Evolutionary conservation across 2,888 invertebrate genomes (phyloP), one percentile per base, ranked within the genome.

Genomic region (Hydriomena furcata): DNA sequence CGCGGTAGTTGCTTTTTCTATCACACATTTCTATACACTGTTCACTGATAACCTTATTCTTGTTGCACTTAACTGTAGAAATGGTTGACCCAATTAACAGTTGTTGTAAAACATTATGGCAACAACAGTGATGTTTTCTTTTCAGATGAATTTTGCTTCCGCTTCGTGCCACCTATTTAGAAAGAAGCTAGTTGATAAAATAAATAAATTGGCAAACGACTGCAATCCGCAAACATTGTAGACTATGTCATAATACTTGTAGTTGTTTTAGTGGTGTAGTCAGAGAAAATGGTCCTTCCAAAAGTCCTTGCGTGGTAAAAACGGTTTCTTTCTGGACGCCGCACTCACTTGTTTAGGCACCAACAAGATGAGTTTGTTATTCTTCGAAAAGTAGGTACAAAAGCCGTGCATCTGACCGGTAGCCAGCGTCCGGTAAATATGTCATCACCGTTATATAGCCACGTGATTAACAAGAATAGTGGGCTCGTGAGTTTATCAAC

Each of bases 1-100:
- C 38, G 50, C 37, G 54, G 45, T 49, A 43, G 60, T 48, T 55
- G 40, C 45, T 55, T 48, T 49, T 45, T 42, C 47, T 60, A 52
- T 55, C 30, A 46, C 28, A 32, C 24, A 17, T 8, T 17, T 17
- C 2, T 4, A 2, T 17, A 17, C 7, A 28, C 11, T 42, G 13
- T 23, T 13, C 17, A 11, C 25, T 37, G 42, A 49, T 49, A 49
- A 37, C 25, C 42, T 36, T 25, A 10, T 48, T 42, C n/a, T 11
- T 11, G 27, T 27, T 35, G 17, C 28, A 35, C 27, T 30, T 11
- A 10, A 10, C 17, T 11, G 20, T 24, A n/a, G 36, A 32, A 32
- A 32, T 32, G 32, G 10, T 32, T 32, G 12, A 30, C 43, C 20
- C 13, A 37, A 21, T 34, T 21, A 1, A 34, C n/a, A n/a, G 34